These are phyloP conservation scores for Escarpia spicata DNA, from an alignment of 2,888 invertebrate species.

Conservation along the genomic window DNA sequence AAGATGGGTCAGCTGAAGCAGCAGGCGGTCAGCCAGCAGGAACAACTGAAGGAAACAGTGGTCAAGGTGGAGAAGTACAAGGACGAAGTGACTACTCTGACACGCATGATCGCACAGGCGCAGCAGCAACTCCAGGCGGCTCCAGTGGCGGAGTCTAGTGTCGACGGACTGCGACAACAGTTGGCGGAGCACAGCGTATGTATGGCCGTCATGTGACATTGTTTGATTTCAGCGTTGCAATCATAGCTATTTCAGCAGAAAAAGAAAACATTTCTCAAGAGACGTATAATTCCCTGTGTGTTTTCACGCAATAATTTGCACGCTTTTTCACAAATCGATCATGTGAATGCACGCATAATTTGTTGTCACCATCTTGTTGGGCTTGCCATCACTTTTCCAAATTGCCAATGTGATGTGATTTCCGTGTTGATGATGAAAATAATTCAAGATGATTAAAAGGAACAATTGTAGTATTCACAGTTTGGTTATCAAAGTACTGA, in stretches of 20 bases:
- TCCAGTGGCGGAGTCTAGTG: conserved; percentile 41
- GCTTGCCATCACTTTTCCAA: background rate
- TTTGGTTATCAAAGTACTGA: too few relatives aligned
- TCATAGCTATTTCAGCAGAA: background rate
- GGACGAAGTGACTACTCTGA: conserved; percentile 49
- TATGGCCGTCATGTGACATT: background rate
- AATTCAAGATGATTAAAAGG: background rate
- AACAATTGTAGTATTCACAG: background rate
- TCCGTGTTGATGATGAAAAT: background rate
- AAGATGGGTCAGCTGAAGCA: conserved; percentile 50
- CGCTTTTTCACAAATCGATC: background rate
- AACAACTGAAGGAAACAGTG: conserved; percentile 47
- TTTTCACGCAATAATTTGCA: conserved; percentile 10
- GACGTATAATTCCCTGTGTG: background rate
- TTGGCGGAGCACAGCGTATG: conserved; percentile 38
- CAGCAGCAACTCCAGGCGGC: conserved; percentile 42
- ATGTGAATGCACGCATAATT: background rate
- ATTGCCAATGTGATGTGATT: background rate
- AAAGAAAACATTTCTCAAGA: background rate
- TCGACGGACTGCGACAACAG: conserved; percentile 54
- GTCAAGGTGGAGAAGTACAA: conserved; percentile 54
- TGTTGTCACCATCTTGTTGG: background rate
- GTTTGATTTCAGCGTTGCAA: background rate
- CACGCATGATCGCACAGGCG: conserved; percentile 50
- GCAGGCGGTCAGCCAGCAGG: conserved; percentile 47